Percentiles rank a stretch among this genome's conserved stretches.
Conservation (phyloP, 2,797 vertebrate genomes). For the Spinibarbus caldwelli region DNA sequence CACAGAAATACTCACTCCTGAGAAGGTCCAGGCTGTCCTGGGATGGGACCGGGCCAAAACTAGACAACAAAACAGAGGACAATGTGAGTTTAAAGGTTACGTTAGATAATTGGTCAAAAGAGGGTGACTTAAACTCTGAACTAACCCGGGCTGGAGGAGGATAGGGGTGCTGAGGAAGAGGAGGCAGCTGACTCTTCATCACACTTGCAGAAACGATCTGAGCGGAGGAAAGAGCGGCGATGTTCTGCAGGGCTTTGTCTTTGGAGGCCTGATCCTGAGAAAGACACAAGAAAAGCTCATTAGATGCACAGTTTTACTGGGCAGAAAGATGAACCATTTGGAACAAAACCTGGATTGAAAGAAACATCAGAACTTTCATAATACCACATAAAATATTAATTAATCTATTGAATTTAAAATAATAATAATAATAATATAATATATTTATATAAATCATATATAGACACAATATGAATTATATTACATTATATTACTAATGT, state of each 20-base stretch:
- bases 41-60: constrained; percentile 92
- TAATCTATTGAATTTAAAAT: background rate
- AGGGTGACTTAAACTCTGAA: constrained; percentile 15
- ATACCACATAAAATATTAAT: background rate
- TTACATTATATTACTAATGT: background rate
- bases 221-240: constrained; percentile 94
- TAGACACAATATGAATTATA: background rate
- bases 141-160: constrained; percentile 90
- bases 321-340: background rate
- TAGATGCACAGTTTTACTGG: background rate
- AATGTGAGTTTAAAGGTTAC: background rate
- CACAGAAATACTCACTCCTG: constrained; percentile 90
- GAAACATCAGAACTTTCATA: background rate
- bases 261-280: constrained; percentile 94
- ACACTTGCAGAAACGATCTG: constrained; percentile 95
- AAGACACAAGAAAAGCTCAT: background rate
- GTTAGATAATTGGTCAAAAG: background rate
- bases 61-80: constrained; percentile 65
- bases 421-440: background rate
- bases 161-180: constrained; percentile 84
- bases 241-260: constrained; percentile 96
- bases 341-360: background rate
- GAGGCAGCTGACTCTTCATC: constrained; percentile 87
- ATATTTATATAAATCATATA: background rate
- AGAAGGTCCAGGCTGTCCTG: constrained; percentile 96